Conservation (phyloP, 1,140 invertebrate genomes). For the Agraylea sexmaculata region DNA sequence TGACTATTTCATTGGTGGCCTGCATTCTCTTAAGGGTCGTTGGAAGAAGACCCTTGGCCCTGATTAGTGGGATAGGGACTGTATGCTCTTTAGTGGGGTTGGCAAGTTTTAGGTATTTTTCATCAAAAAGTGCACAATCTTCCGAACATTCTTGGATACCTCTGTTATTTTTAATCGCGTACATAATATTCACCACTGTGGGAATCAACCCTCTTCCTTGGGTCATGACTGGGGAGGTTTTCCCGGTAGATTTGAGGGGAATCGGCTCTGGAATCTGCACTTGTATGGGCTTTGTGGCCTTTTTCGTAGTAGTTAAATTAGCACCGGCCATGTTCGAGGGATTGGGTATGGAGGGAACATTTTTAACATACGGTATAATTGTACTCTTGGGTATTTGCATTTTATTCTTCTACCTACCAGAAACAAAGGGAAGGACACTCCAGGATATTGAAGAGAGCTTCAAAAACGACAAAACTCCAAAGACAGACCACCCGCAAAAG, state of each 20-base stretch:
- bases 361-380: conserved; percentile 54
- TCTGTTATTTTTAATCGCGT: conserved; percentile 39
- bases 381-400: conserved; percentile 51
- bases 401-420: conserved; percentile 56
- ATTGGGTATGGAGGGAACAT: conserved; percentile 48
- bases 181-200: conserved; percentile 44
- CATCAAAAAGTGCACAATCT: conserved; percentile 25
- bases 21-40: conserved; percentile 47
- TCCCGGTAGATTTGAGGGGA: conserved; percentile 42
- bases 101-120: conserved; percentile 30
- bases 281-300: conserved; percentile 49
- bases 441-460: conserved; percentile 60
- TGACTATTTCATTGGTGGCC: conserved; percentile 45
- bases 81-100: conserved; percentile 40
- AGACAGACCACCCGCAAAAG: no score
- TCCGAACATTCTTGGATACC: conserved; percentile 38
- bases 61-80: conserved; percentile 46
- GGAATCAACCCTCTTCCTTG: conserved; percentile 56
- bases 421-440: conserved; percentile 67
- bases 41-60: conserved; percentile 42
- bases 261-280: conserved; percentile 50
- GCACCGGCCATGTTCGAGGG: conserved; percentile 46
- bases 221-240: conserved; percentile 55
- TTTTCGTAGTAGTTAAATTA: conserved; percentile 60
- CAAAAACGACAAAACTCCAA: no score